phyloP scores from a whole-genome alignment of 1,140 invertebrate species.

The Ceratosolen fusciceps region DNA sequence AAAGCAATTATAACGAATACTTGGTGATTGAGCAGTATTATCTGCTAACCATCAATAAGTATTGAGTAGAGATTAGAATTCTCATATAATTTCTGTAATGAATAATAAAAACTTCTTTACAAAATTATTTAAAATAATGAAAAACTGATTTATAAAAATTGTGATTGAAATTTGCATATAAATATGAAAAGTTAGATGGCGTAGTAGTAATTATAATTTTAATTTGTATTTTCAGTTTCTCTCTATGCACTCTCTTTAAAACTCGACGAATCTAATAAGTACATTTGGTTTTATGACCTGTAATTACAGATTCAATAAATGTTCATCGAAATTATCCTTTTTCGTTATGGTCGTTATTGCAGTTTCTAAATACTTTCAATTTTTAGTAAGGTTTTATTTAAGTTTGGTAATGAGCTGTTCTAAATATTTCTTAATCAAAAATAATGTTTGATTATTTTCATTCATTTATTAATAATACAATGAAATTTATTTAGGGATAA shows the following conservation, averaged over 20 bases:
- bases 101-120: not conserved
- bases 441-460: not conserved
- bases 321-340: not conserved
- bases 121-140: not conserved
- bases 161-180: not conserved
- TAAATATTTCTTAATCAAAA: not conserved
- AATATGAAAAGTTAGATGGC: conserved; percentile 9
- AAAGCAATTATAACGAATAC: no score
- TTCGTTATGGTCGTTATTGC: not conserved
- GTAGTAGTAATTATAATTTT: not conserved
- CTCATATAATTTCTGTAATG: no score
- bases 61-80: no score
- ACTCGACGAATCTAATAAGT: not conserved
- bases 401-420: not conserved
- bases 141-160: not conserved
- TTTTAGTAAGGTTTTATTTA: not conserved
- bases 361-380: not conserved
- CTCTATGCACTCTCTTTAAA: not conserved
- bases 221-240: not conserved
- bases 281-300: not conserved
- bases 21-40: no score
- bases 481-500: conserved; percentile 2
- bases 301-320: not conserved
- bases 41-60: no score
- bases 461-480: not conserved